A percentile compares a stretch with the other conserved stretches of the same genome.
phyloP scores from a whole-genome alignment of 2,888 invertebrate species.

The Psylliodes chrysocephalus region DNA sequence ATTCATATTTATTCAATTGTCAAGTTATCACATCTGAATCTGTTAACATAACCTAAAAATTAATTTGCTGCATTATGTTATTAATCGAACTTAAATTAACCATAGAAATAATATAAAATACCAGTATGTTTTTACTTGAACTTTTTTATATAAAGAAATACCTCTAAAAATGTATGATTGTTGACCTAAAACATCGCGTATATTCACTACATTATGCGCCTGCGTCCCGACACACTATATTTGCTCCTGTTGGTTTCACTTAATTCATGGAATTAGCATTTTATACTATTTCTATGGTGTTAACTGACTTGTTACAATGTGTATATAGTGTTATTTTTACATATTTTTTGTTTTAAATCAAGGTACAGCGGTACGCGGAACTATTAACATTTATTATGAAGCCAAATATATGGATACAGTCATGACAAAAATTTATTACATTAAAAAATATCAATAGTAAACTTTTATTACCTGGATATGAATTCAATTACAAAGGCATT shows the following conservation, averaged over 20 bases:
- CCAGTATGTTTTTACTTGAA: too few species aligned
- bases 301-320: constrained; percentile 10
- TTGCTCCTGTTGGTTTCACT: too few species aligned
- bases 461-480: constrained; percentile 16
- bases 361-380: constrained; percentile 18
- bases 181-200: too few species aligned
- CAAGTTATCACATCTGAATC: constrained; percentile 56
- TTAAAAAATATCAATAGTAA: constrained; percentile 6
- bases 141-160: too few species aligned
- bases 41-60: constrained; percentile 49
- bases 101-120: too few species aligned
- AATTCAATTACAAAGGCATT: constrained; percentile 18
- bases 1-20: constrained; percentile 58
- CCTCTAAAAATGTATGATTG: too few species aligned
- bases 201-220: too few species aligned
- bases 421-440: neutral
- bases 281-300: too few species aligned
- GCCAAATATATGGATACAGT: constrained; percentile 3
- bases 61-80: too few species aligned
- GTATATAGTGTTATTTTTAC: neutral
- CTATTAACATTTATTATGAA: constrained; percentile 10
- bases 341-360: constrained; percentile 7
- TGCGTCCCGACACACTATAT: too few species aligned
- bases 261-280: too few species aligned
- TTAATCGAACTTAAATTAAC: too few species aligned